Evolutionary conservation across 2,113 vertebrate genomes (phyloP).

Genomic region (Barnardius zonarius): DNA sequence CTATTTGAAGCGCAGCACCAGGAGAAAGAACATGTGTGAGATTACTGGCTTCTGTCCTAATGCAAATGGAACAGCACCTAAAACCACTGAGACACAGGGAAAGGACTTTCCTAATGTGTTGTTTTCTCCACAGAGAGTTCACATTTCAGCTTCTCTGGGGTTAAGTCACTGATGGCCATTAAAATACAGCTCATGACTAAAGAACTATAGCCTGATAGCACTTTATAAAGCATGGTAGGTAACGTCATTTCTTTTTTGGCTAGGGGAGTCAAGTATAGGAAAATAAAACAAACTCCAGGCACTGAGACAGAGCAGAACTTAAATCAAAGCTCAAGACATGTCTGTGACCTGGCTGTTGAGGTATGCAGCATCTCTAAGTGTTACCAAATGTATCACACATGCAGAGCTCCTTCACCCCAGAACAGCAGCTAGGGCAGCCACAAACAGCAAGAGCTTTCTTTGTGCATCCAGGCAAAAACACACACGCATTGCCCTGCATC

Average conservation of each 20-base stretch:
- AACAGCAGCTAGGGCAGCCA: background rate
- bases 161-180: background rate
- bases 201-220: fast-evolving
- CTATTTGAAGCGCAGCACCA: fast-evolving
- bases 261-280: background rate
- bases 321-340: background rate
- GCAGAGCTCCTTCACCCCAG: fast-evolving
- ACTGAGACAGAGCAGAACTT: background rate
- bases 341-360: background rate
- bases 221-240: background rate
- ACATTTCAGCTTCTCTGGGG: background rate
- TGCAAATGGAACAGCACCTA: background rate
- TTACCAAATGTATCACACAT: fast-evolving
- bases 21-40: background rate
- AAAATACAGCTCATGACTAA: background rate
- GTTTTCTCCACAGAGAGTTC: background rate
- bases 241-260: background rate
- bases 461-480: background rate
- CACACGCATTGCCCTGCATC: background rate
- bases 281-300: background rate
- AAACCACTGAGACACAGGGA: background rate
- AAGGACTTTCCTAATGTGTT: background rate
- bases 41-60: background rate
- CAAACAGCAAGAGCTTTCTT: background rate
- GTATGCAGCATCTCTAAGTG: background rate